Evolutionary conservation across 2,888 invertebrate species (phyloP).

Genomic region (Troilus luridus): DNA sequence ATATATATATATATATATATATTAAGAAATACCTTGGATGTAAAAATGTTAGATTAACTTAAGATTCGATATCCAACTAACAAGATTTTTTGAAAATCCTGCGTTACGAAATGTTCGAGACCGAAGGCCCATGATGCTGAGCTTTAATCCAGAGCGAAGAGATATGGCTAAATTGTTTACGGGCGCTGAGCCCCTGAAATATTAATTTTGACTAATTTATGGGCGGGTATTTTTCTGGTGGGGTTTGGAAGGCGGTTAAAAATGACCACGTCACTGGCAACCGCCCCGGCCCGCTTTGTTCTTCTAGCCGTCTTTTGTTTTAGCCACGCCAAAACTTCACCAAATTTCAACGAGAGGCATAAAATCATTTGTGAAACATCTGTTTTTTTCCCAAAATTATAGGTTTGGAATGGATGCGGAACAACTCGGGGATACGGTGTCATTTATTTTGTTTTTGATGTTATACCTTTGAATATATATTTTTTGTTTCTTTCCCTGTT

Average conservation of each 20-base stretch:
- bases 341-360: neutral
- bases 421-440: neutral
- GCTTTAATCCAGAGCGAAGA: constrained; percentile 31
- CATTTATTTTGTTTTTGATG: neutral
- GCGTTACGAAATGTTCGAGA: constrained; percentile 9
- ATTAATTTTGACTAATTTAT: constrained; percentile 57
- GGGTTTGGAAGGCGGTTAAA: constrained; percentile 49
- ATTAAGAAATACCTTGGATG: neutral
- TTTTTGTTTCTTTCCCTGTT: neutral
- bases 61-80: neutral
- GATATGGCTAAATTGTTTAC: constrained; percentile 55
- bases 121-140: neutral
- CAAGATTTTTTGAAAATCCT: neutral
- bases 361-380: neutral
- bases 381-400: neutral
- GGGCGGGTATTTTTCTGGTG: constrained; percentile 43
- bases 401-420: neutral
- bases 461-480: neutral
- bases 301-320: constrained; percentile 41
- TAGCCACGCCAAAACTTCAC: constrained; percentile 15
- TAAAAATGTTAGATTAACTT: neutral
- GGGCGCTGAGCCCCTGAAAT: constrained; percentile 45
- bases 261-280: constrained; percentile 55
- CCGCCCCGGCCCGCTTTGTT: constrained; percentile 28
- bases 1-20: too few species aligned